phyloP scores from a whole-genome alignment of 1,140 invertebrate genomes.

The Drosophila parabipectinata region DNA sequence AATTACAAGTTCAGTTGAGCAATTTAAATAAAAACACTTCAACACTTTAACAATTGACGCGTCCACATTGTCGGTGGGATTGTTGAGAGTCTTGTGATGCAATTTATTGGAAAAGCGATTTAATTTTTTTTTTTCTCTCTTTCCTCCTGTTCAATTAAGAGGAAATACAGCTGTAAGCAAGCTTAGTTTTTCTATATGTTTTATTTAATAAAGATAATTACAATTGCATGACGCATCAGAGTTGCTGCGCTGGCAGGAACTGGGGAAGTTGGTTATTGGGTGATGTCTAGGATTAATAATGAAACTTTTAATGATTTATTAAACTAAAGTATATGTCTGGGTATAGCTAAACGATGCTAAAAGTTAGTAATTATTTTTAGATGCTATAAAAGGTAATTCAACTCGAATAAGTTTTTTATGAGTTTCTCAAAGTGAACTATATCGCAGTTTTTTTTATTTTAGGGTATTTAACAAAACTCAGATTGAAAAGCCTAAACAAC shows the following conservation, averaged over 20 bases:
- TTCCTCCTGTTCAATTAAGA: constrained; percentile 40
- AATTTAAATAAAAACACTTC: constrained; percentile 81
- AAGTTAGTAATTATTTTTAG: constrained; percentile 14
- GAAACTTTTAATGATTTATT: constrained; percentile 27
- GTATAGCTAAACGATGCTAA: constrained; percentile 10
- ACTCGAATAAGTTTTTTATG: neutral
- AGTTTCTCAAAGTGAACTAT: neutral
- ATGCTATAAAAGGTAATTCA: constrained; percentile 2
- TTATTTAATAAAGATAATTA: constrained; percentile 37
- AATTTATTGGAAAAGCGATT: constrained; percentile 74
- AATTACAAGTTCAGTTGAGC: constrained; percentile 81
- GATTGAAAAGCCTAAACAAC: constrained; percentile 53
- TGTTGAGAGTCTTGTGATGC: constrained; percentile 63
- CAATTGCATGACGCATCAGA: constrained; percentile 30
- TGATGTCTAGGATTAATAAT: constrained; percentile 29
- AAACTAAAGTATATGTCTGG: constrained; percentile 8
- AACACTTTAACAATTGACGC: constrained; percentile 75
- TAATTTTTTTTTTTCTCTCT: constrained; percentile 20
- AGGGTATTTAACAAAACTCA: constrained; percentile 2
- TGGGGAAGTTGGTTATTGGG: constrained; percentile 31
- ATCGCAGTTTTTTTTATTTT: constrained; percentile 8
- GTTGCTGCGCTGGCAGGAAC: constrained; percentile 13
- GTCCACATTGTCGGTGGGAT: constrained; percentile 44
- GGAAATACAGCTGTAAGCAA: constrained; percentile 41
- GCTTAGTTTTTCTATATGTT: constrained; percentile 21